Evolutionary conservation across 2,797 vertebrate genomes (phyloP).

Genomic region (Labeo calbasu): DNA sequence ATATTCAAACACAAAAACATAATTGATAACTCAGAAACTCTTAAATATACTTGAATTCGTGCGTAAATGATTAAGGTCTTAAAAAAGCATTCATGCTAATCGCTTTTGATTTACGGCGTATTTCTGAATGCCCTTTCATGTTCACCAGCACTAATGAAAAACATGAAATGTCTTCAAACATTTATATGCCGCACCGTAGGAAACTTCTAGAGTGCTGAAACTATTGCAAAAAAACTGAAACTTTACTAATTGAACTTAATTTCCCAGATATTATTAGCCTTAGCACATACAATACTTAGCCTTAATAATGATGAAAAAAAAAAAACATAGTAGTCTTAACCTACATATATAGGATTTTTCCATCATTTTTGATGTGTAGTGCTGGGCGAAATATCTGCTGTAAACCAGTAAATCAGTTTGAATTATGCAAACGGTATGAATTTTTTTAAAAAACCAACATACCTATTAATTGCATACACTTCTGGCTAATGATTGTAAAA

Average conservation of each 20-base stretch:
- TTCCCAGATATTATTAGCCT: background rate
- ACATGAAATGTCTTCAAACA: background rate
- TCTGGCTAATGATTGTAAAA: no score
- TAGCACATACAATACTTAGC: background rate
- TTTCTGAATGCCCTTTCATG: constrained; percentile 24
- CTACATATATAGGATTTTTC: background rate
- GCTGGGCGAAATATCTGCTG: no score
- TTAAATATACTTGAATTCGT: constrained; percentile 4
- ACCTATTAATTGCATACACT: no score
- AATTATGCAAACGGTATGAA: no score
- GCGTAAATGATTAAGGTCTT: background rate
- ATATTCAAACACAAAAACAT: constrained; percentile 2
- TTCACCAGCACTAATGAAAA: constrained; percentile 16
- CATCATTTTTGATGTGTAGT: background rate
- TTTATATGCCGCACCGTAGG: background rate
- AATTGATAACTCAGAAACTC: constrained; percentile 29
- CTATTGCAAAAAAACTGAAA: background rate
- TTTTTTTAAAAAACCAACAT: no score
- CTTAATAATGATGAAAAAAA: background rate
- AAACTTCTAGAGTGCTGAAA: background rate
- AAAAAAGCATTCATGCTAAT: background rate
- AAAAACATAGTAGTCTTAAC: background rate
- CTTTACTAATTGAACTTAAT: background rate
- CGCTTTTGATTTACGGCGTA: background rate
- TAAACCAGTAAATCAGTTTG: no score